Base-by-base conservation (phyloP, 2,797 vertebrate genomes). In the Staurois parvus region DNA sequence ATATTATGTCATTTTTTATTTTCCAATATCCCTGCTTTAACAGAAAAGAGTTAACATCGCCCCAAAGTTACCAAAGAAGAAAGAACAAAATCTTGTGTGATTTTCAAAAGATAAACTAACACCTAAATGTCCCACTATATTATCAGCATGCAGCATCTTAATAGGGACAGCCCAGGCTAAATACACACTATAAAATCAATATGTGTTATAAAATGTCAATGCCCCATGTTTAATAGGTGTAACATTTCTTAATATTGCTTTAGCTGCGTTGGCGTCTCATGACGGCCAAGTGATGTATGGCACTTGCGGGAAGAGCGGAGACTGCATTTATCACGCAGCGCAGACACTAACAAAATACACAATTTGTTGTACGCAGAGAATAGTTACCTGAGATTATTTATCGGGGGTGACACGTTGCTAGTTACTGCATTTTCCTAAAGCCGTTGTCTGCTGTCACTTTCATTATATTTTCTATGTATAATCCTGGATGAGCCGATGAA, bases 331-430 rank as follows among this genome's bases (percentile, higher is more conserved):
- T 74, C 80, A 66, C 42, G 6, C 15, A 21, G 2, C 29, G 42
- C 66, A 70, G 66, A 70, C 66, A 34, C 66, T 79, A 79, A 70
- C 29, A 52, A 79, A 70, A 80, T 70, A 56, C 66, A 70, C 42
- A 52, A 62, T 74, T 40, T 40, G 67, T 70, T 56, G 69, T 40
- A 81, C 59, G 28, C 79, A 64, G 52, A 69, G n/a, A 13, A 62
- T 29, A 45, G 30, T 28, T 70, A 66, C 72, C 69, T 64, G 69
- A 40, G 52, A 66, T 67, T 82, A 74, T 74, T 82, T 67, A 67
- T 74, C 70, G 9, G 70, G 32, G 17, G 17, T 32, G 52, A 74
- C 80, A 82, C 30, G 12, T 32, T n/a, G 70, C 56, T 30, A 37
- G 69, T 59, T 13, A 59, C 78, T 70, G 66, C 66, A 72, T 69